These are phyloP conservation scores for Megalonaias nervosa DNA, from an alignment of 1,140 invertebrate species.

Conservation along the genomic window DNA sequence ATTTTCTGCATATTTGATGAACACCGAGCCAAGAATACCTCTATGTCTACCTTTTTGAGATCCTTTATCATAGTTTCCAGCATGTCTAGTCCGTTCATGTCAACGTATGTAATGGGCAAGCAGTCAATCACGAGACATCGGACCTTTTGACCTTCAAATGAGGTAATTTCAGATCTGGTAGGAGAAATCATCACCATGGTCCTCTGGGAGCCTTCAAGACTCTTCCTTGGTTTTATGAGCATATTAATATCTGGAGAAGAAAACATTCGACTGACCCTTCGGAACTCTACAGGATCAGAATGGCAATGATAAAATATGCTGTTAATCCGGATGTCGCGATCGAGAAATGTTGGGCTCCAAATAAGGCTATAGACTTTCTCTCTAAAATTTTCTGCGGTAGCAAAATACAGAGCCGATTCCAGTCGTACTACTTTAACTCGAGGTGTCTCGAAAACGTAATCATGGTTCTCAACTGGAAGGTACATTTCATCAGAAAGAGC, in stretches of 20 bases:
- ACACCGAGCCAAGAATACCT: slow-evolving; percentile 36
- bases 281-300: no score
- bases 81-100: slow-evolving; percentile 56
- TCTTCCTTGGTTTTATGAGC: no score
- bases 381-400: slow-evolving; percentile 63
- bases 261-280: no score
- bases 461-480: slow-evolving; percentile 19
- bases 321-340: no score
- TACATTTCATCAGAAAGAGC: slow-evolving; percentile 37
- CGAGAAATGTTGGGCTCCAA: not conserved
- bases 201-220: not conserved
- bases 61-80: slow-evolving; percentile 48
- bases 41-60: slow-evolving; percentile 25
- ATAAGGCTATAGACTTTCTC: slow-evolving; percentile 44
- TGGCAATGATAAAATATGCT: no score
- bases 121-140: slow-evolving; percentile 63
- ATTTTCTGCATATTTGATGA: slow-evolving; percentile 26
- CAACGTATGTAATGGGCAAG: slow-evolving; percentile 61
- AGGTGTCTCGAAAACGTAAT: slow-evolving; percentile 75
- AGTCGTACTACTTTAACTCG: slow-evolving; percentile 66
- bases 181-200: not conserved
- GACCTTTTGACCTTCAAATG: slow-evolving; percentile 9
- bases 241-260: no score
- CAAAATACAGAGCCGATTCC: slow-evolving; percentile 63
- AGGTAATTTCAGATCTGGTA: no score